Conservation (phyloP, 1,140 invertebrate species). For the Bombus consobrinus region DNA sequence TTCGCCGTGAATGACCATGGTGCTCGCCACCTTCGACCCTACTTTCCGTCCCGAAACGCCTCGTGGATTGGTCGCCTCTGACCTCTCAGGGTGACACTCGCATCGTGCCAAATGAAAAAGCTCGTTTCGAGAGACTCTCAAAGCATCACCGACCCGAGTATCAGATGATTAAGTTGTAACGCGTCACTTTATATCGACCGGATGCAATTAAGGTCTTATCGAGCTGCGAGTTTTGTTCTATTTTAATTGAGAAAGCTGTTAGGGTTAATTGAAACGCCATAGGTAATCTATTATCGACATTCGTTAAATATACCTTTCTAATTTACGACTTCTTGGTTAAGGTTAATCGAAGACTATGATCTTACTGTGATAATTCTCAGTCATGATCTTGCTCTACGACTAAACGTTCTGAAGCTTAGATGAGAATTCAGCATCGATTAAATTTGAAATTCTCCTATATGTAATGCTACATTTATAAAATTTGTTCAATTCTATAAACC, state of each 20-base stretch:
- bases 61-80: too few species aligned
- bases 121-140: background rate
- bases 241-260: background rate
- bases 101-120: background rate
- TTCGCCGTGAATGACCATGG: constrained; percentile 18
- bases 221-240: background rate
- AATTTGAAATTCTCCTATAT: background rate
- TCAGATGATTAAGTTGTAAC: constrained; percentile 32
- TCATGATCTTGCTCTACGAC: background rate
- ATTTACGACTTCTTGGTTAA: background rate
- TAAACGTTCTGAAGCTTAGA: background rate
- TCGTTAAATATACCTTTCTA: background rate
- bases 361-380: background rate
- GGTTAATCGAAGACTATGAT: background rate
- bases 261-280: too few species aligned
- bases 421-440: background rate
- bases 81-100: too few species aligned
- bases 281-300: background rate
- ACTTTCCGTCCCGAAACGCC: too few species aligned
- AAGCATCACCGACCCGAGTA: background rate
- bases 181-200: constrained; percentile 12
- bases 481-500: background rate
- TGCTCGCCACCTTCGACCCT: background rate
- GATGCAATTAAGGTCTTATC: constrained; percentile 13
- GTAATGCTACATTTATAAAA: background rate